Evolutionary conservation across 2,113 vertebrate species (phyloP).

Genomic region (Callopanchax toddi): DNA sequence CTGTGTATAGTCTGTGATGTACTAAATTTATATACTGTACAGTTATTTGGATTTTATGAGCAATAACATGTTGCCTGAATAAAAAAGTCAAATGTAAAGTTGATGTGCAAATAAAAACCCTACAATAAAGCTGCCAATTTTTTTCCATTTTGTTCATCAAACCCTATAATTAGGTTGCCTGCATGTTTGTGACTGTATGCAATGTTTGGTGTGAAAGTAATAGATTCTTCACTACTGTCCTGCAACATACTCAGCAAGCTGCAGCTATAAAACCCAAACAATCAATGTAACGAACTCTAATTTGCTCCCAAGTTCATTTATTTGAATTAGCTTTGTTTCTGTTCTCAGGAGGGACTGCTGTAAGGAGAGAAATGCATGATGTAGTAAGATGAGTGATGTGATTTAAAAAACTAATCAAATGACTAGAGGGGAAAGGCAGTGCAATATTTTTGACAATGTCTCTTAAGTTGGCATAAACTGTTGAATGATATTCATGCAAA

Average conservation of each 20-base stretch:
- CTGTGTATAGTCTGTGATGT: conserved; percentile 73
- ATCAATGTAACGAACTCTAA: conserved; percentile 68
- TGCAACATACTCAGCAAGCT: conserved; percentile 29
- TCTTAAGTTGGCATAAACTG: too few relatives aligned
- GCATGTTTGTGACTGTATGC: neutral
- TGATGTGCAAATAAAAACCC: conserved; percentile 64
- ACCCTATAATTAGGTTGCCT: neutral
- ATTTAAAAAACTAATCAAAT: neutral
- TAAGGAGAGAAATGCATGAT: conserved; percentile 21
- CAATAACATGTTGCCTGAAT: conserved; percentile 61
- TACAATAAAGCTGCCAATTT: conserved; percentile 13
- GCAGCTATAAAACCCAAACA: conserved; percentile 64
- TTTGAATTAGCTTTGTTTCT: conserved; percentile 78
- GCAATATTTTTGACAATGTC: too few relatives aligned
- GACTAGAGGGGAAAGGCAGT: neutral
- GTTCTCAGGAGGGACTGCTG: conserved; percentile 50
- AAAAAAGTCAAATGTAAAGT: conserved; percentile 49
- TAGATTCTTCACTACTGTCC: conserved; percentile 57
- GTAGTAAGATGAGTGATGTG: conserved; percentile 23
- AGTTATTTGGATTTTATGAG: conserved; percentile 68
- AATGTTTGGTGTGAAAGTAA: conserved; percentile 45
- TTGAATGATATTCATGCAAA: neutral
- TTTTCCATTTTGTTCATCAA: too few relatives aligned
- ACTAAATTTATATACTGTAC: conserved; percentile 79
- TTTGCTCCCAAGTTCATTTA: conserved; percentile 73